A percentile compares a stretch with the other conserved stretches of the same genome.
These are phyloP conservation scores for Leucophenga varia DNA, from an alignment of 1,140 invertebrate species.

Conservation along the genomic window DNA sequence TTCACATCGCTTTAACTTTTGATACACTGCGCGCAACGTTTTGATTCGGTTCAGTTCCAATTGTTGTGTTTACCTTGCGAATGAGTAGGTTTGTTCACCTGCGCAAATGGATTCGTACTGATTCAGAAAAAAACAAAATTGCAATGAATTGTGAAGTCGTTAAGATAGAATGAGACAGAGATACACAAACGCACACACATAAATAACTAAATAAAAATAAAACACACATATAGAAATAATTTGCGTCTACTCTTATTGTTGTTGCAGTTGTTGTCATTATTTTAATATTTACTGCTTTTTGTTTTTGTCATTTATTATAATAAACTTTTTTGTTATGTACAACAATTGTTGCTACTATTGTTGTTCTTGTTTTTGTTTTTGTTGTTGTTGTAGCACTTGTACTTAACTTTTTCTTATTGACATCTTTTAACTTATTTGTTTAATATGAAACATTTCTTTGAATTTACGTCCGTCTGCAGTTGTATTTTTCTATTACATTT, in stretches of 20 bases:
- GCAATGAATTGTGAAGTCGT: constrained; percentile 25
- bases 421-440: constrained; percentile 6
- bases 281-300: constrained; percentile 14
- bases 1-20: background rate
- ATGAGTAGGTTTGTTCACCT: constrained; percentile 46
- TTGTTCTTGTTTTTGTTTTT: constrained; percentile 15
- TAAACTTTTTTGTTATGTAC: constrained; percentile 27
- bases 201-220: no score
- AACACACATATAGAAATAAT: no score
- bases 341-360: no score
- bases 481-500: no score
- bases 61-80: background rate
- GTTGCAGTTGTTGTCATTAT: constrained; percentile 4
- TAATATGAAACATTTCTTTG: no score
- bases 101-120: constrained; percentile 46
- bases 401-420: no score
- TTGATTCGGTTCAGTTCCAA: background rate
- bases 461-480: no score
- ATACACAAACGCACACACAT: no score
- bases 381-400: background rate
- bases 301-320: constrained; percentile 24
- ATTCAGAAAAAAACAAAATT: constrained; percentile 31
- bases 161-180: no score
- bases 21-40: background rate
- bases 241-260: no score